Conservation (phyloP, 2,888 invertebrate species). For the Chymomyza fuscimana region DNA sequence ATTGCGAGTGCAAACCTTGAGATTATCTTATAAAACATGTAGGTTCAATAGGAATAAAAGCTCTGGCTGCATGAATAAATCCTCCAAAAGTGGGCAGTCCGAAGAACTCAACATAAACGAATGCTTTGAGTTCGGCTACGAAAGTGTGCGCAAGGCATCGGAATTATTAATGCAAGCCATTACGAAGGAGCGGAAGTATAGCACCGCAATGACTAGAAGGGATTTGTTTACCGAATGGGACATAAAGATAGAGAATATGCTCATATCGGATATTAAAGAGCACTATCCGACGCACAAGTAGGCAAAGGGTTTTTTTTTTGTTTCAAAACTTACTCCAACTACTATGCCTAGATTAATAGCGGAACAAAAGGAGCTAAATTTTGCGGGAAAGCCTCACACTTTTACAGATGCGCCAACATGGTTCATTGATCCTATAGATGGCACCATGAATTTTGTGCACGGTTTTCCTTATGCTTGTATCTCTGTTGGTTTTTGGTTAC, state of each 20-base stretch:
- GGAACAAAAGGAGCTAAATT: not conserved
- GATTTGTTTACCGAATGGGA: constrained; percentile 97
- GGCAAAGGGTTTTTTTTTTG: constrained; percentile 44
- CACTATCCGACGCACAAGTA: constrained; percentile 88
- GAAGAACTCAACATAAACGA: constrained; percentile 80
- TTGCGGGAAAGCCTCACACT: not conserved
- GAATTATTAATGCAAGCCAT: constrained; percentile 12
- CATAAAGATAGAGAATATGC: constrained; percentile 90
- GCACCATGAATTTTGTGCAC: constrained; percentile 98
- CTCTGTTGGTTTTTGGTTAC: constrained; percentile 18
- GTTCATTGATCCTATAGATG: constrained; percentile 99
- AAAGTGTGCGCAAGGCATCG: constrained; percentile 84
- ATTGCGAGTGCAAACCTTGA: too few relatives aligned
- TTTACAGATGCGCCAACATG: constrained; percentile 86
- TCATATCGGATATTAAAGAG: constrained; percentile 86
- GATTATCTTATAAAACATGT: too few relatives aligned
- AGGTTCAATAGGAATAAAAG: too few relatives aligned
- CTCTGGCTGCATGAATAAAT: too few relatives aligned
- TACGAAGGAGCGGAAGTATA: not conserved
- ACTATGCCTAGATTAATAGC: constrained; percentile 17
- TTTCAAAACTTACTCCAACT: not conserved
- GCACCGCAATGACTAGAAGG: constrained; percentile 85
- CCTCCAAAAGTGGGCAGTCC: too few relatives aligned
- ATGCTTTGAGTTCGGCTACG: constrained; percentile 84
- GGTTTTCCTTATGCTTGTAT: constrained; percentile 84